Base-by-base conservation (phyloP, 30 jellyfish, hydroid and myxozoan species). In the Pseudorhiza aurosa region DNA sequence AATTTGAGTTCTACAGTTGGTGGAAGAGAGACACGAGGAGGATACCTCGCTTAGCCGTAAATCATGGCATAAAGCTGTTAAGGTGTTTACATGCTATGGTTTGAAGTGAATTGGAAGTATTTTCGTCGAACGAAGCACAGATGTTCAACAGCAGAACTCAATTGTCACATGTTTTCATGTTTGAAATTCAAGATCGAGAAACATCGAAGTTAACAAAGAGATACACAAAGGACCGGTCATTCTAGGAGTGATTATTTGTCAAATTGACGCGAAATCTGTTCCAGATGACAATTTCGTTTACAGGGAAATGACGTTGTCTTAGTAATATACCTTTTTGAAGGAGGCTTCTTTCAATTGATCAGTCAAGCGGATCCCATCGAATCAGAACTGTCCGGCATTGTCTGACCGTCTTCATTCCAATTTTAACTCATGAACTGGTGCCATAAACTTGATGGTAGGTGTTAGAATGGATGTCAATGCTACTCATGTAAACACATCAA, bases 401-500 rank as follows among this genome's bases (percentile, higher is more conserved):
- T n/a, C n/a, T n/a, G n/a, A n/a, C n/a, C n/a, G n/a, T n/a, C n/a
- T n/a, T n/a, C n/a, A n/a, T n/a, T n/a, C n/a, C n/a, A n/a, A n/a
- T n/a, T n/a, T n/a, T n/a, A n/a, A n/a, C n/a, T n/a, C n/a, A n/a
- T n/a, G n/a, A n/a, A n/a, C n/a, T n/a, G n/a, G n/a, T n/a, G n/a
- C n/a, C n/a, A n/a, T n/a, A n/a, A n/a, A n/a, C n/a, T n/a, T n/a
- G n/a, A n/a, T n/a, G n/a, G n/a, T n/a, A n/a, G n/a, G n/a, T n/a
- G n/a, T n/a, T n/a, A n/a, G n/a, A 21, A 64, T 64, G 72, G 53
- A 32, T 29, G 51, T 26, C 4, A 70, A 70, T 46, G 24, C 26
- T 2, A 70, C 70, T 47, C 10, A 25, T 5, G 15, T 51, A 29
- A 75, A 58, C 64, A 81, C 77, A 32, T 27, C 42, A 8, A n/a